These are phyloP conservation scores for Drosophila siamana DNA, from an alignment of 2,888 invertebrate genomes.

Conservation along the genomic window DNA sequence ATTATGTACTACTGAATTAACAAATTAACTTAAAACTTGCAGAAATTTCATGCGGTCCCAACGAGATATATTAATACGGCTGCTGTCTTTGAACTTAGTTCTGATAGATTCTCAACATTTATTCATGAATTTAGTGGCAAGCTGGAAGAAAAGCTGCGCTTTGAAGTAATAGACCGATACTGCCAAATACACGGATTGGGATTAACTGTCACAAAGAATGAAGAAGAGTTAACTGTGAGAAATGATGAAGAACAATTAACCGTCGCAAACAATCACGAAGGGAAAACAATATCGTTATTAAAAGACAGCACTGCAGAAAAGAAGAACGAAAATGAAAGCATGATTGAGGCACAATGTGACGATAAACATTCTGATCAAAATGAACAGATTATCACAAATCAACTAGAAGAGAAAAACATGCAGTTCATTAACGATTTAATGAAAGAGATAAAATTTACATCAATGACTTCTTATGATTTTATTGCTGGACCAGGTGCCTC, in stretches of 20 bases:
- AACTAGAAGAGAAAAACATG: conserved; percentile 11
- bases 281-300: too few species aligned
- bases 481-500: conserved; percentile 56
- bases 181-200: conserved; percentile 41
- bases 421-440: conserved; percentile 39
- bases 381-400: background rate
- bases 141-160: conserved; percentile 34
- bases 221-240: background rate
- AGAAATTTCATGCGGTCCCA: conserved; percentile 26
- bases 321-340: conserved; percentile 31
- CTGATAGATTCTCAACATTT: conserved; percentile 43
- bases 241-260: background rate
- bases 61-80: conserved; percentile 14
- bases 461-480: conserved; percentile 54
- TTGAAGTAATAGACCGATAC: conserved; percentile 48
- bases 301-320: background rate
- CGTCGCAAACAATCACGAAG: background rate
- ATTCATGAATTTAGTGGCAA: conserved; percentile 16
- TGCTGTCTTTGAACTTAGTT: conserved; percentile 48
- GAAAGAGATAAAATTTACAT: conserved; percentile 35
- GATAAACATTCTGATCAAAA: conserved; percentile 2
- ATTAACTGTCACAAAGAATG: background rate
- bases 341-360: background rate
- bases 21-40: background rate
- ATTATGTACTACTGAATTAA: background rate